Percentiles rank a stretch among this genome's conserved stretches.
Conservation (phyloP, 92 coral and sea anemone genomes). For the Porites divaricata region DNA sequence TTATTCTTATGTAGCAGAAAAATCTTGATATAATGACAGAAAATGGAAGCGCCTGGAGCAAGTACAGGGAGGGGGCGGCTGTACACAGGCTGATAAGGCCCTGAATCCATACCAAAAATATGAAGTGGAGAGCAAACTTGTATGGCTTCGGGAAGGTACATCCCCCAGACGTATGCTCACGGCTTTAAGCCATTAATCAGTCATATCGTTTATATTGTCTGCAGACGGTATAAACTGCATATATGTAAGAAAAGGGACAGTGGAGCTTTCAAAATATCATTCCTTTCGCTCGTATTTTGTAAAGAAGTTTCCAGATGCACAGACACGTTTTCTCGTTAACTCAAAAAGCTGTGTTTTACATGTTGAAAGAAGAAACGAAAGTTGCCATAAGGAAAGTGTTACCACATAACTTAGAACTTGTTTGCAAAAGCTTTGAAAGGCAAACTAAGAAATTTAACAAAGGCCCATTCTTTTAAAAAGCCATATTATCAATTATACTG, state of each 20-base stretch:
- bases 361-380: too few species aligned
- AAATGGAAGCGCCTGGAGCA: too few species aligned
- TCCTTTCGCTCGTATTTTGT: too few species aligned
- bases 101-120: too few species aligned
- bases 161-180: background rate
- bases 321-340: background rate
- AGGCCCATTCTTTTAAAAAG: background rate
- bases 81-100: too few species aligned
- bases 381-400: background rate
- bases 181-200: conserved; percentile 22
- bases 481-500: background rate
- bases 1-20: too few species aligned
- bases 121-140: background rate
- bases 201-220: background rate
- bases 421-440: background rate
- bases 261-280: too few species aligned
- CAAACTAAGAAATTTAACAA: background rate
- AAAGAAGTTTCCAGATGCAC: background rate
- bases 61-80: too few species aligned
- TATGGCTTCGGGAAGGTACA: background rate
- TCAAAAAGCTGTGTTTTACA: too few species aligned
- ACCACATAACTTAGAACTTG: background rate
- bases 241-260: too few species aligned
- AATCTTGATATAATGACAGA: too few species aligned
- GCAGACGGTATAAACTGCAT: too few species aligned